Base-by-base conservation (phyloP, 2,888 invertebrate species). In the Trilocha varians region DNA sequence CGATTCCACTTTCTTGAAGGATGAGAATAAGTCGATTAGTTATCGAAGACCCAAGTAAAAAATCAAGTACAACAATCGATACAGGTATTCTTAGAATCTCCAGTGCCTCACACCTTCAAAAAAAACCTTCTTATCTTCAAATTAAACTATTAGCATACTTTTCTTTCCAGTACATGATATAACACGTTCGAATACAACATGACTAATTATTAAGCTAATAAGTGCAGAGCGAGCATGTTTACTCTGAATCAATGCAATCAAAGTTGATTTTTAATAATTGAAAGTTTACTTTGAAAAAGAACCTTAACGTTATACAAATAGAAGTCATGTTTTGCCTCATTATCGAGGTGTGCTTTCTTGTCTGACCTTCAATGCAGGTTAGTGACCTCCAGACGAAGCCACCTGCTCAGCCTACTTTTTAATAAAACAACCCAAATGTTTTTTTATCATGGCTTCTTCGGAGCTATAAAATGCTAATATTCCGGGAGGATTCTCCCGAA, bases 351-450 rank as follows among this genome's bases (percentile, higher is more conserved):
- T 51, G 54, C 63, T 63, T 65, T 66, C 58, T 52, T 56, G 56
- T 52, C 52, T 63, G 62, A 65, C 68, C 67, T 67, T 66, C 59
- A 48, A 41, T 32, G 46, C 11, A 55, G 64, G 58, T 65, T 50
- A 55, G 57, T 52, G 66, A 67, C 57, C 62, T 51, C 36, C 35
- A 35, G 39, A 42, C 48, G 43, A 49, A 47, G 50, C 53, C 67
- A 67, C 66, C 68, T 67, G 68, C 44, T 46, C 45, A 45, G 44
- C 46, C 52, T 48, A 47, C 55, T 57, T 51, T 58, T 48, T 48
- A 57, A 47, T 44, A 51, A 50, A 42, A 53, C 47, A 42, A 41
- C 32, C 15, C 13, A 6, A 15, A 25, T 46, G 43, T 35, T 52
- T 54, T 57, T 57, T 57, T 45, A 46, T 45, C 42, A 47, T 43